These are phyloP conservation scores for Ibidorhyncha struthersii DNA, from an alignment of 2,113 vertebrate genomes.

Conservation along the genomic window DNA sequence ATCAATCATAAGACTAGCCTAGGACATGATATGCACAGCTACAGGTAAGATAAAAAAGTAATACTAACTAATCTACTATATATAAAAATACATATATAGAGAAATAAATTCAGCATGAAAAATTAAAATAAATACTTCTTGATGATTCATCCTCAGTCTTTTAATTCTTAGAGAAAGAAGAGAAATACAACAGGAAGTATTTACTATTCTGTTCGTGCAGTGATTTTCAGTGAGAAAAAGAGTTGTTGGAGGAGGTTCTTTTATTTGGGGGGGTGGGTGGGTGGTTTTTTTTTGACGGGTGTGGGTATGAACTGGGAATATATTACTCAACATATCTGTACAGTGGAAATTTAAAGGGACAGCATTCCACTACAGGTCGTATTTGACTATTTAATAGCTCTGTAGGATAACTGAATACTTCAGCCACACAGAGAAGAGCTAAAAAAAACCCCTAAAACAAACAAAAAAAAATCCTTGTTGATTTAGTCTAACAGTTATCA, in stretches of 20 bases:
- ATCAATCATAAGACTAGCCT: not conserved
- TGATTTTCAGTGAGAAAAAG: not conserved
- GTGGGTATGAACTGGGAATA: not conserved
- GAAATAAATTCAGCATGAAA: not conserved
- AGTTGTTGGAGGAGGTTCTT: not conserved
- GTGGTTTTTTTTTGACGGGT: not conserved
- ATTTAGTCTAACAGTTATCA: not conserved
- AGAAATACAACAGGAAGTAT: not conserved
- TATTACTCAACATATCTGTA: not conserved
- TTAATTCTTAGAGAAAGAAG: not conserved
- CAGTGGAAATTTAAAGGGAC: not conserved
- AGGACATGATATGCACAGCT: not conserved
- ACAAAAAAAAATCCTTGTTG: not conserved
- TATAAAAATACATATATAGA: not conserved
- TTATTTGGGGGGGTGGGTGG: no score
- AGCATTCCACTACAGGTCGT: not conserved
- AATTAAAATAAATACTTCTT: not conserved
- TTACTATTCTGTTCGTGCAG: not conserved
- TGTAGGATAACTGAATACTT: not conserved
- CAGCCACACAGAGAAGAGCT: not conserved
- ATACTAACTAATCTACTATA: not conserved
- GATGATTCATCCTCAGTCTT: not conserved
- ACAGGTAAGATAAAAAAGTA: not conserved
- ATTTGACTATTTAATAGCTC: not conserved
- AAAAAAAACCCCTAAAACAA: not conserved